These are phyloP conservation scores for Corythaeola cristata DNA, from an alignment of 2,113 vertebrate species.

Conservation along the genomic window DNA sequence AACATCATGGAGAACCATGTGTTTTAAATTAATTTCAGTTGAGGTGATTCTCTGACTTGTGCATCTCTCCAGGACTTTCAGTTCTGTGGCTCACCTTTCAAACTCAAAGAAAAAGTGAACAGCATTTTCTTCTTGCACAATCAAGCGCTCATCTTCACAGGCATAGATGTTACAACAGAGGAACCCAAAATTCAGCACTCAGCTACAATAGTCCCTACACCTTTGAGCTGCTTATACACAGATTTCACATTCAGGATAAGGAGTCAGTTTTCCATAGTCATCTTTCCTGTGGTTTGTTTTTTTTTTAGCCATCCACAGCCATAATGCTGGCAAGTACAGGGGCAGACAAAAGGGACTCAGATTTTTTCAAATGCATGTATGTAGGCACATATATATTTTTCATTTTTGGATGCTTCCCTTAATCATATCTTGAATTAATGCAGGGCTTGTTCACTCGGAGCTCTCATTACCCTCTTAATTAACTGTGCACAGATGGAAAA, in stretches of 20 bases:
- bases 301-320: not conserved
- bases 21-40: not conserved
- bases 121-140: not conserved
- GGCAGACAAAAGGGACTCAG: constrained; percentile 28
- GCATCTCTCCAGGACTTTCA: not conserved
- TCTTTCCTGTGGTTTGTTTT: not conserved
- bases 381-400: constrained; percentile 6
- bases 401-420: constrained; percentile 75
- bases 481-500: constrained; percentile 87
- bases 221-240: not conserved
- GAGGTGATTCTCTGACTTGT: not conserved
- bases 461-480: constrained; percentile 88
- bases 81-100: not conserved
- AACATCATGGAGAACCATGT: not conserved
- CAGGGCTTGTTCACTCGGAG: constrained; percentile 79
- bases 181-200: not conserved
- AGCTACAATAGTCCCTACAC: not conserved
- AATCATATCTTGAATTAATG: constrained; percentile 86
- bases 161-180: not conserved
- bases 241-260: not conserved
- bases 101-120: not conserved
- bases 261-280: not conserved
- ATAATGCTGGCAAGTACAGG: not conserved
- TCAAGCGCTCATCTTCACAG: not conserved
- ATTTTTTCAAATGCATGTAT: not conserved